phyloP scores from a whole-genome alignment of 2,113 vertebrate species.

The Amphilophus citrinellus region DNA sequence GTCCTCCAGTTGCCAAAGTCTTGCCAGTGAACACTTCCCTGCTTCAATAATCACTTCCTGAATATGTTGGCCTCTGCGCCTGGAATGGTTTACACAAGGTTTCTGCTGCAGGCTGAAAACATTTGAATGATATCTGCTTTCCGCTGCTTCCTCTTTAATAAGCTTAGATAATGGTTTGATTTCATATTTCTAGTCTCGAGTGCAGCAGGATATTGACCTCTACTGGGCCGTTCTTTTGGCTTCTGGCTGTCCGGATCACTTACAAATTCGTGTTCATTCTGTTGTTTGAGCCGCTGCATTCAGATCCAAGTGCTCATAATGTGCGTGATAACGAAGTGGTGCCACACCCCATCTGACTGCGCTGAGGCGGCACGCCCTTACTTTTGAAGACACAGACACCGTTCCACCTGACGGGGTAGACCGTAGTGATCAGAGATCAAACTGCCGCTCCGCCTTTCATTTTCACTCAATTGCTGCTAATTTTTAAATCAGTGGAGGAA shows the following conservation, averaged over 20 bases:
- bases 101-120: not conserved
- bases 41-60: constrained; percentile 7
- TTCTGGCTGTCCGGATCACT: not conserved
- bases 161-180: not conserved
- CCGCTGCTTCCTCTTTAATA: not conserved
- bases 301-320: not conserved
- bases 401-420: constrained; percentile 4
- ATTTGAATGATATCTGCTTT: not conserved
- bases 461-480: not conserved
- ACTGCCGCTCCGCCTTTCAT: not conserved
- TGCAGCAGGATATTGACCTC: not conserved
- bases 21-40: not conserved
- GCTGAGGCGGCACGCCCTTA: constrained; percentile 9
- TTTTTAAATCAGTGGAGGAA: not conserved
- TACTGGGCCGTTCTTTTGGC: fast-evolving
- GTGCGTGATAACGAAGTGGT: not conserved
- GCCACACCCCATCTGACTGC: constrained; percentile 20
- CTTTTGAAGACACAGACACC: constrained; percentile 39
- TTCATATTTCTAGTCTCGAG: not conserved
- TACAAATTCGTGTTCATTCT: not conserved
- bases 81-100: not conserved
- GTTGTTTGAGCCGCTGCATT: not conserved
- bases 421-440: not conserved
- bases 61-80: not conserved
- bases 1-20: not conserved